Percentiles rank a stretch among this genome's conserved stretches.
phyloP scores from a whole-genome alignment of 92 coral and sea anemone genomes.

The Porites evermanni region DNA sequence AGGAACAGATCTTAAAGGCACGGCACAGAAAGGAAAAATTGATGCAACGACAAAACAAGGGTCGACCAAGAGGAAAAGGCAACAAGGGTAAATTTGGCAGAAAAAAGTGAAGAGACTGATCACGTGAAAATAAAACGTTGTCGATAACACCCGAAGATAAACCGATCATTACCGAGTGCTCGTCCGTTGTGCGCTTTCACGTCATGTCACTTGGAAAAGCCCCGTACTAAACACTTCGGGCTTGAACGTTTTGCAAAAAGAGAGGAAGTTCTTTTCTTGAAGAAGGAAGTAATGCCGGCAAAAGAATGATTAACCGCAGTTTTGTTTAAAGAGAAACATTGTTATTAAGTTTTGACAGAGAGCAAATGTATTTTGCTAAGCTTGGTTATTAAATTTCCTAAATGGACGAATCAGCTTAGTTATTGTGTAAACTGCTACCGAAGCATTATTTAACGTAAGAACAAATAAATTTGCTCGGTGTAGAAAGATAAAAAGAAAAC shows the following conservation, averaged over 20 bases:
- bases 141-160: neutral
- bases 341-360: no score
- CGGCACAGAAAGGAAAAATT: constrained; percentile 69
- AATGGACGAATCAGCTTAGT: no score
- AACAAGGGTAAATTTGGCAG: neutral
- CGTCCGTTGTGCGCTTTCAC: neutral
- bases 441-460: no score
- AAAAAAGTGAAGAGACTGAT: neutral
- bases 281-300: neutral
- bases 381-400: no score
- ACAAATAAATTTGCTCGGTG: no score
- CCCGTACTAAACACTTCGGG: neutral
- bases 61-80: constrained; percentile 36
- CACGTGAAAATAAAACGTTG: neutral
- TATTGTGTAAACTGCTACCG: no score
- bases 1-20: constrained; percentile 85
- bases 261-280: no score
- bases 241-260: neutral
- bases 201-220: neutral
- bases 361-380: no score
- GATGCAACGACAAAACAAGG: constrained; percentile 77
- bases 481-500: no score
- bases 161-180: neutral
- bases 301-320: neutral
- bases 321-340: no score